Evolutionary conservation across 2,888 invertebrate species (phyloP), one percentile per base, ranked within the genome.

Genomic region (Lithophane socia): DNA sequence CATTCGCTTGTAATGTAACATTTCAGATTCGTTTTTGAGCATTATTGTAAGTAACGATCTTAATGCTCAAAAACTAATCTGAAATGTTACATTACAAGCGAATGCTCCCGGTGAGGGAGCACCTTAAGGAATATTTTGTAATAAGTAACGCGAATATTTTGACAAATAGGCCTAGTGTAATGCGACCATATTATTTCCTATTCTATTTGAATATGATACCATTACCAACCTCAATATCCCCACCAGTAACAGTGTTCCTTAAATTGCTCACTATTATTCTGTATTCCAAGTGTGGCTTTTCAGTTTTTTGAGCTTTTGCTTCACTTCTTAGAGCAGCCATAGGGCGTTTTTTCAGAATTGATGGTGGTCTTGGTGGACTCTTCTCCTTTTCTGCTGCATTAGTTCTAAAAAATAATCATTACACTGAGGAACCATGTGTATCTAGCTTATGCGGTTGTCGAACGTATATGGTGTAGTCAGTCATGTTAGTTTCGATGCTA

Each of bases 191-290:
- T 16, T 65, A 72, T 42, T 29, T 29, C 1, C 29, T 77, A 61
- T 18, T 18, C 3, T 63, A 54, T 54, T 24, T 56, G 7, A 49
- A 52, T 60, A 49, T 29, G 29, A 29, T 37, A 37, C 5, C 37
- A 37, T 37, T 42, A 83, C 84, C 4, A 66, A 98, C 98, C 95
- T 99, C 98, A 87, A 99, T 99, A 93, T 99, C 99, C 89, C 98
- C 98, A 88, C 98, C 98, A 21, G 99, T 98, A 8, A 99, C 99
- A 85, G 98, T 98, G 44, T 97, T 97, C 90, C 99, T 98, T 83
- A 99, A 97, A 97, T 99, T 99, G 86, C 99, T 99, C 3, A 99
- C 99, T 73, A 99, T 98, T 91, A 99, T 98, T 90, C 99, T 97
- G 93, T 98, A 99, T 65, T 99, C 99, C 7, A 97, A 95, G 61